Evolutionary conservation across 2,888 invertebrate species (phyloP).

Genomic region (Aethes cnicana): DNA sequence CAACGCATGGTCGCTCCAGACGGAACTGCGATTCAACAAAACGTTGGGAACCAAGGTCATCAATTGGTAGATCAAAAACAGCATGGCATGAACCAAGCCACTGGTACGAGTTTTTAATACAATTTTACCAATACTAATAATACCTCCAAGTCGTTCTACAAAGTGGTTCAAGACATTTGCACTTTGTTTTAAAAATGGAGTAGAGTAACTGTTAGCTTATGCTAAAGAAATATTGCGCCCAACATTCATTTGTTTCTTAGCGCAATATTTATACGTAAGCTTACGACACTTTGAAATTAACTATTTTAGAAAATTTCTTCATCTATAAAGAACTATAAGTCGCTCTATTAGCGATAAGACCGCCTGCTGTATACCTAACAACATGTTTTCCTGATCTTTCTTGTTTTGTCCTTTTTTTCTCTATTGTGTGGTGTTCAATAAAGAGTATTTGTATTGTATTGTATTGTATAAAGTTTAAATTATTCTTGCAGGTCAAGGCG

Average conservation of each 20-base stretch:
- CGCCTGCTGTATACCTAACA: no score
- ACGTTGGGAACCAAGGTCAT: constrained; percentile 48
- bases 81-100: constrained; percentile 49
- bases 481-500: constrained; percentile 44
- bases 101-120: constrained; percentile 46
- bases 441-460: no score
- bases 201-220: constrained; percentile 48
- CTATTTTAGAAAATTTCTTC: no score
- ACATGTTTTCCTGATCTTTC: no score
- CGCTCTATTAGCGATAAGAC: no score
- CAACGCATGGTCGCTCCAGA: constrained; percentile 64
- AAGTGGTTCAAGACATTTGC: constrained; percentile 62
- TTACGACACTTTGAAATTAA: constrained; percentile 38
- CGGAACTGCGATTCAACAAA: constrained; percentile 60
- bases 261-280: constrained; percentile 36
- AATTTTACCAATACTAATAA: not conserved
- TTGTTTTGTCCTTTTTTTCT: no score
- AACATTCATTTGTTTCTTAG: constrained; percentile 35
- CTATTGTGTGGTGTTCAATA: no score
- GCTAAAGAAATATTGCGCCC: constrained; percentile 27
- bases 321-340: no score
- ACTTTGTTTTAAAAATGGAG: constrained; percentile 75
- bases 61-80: constrained; percentile 67
- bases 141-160: constrained; percentile 74
- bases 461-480: constrained; percentile 3